These are phyloP conservation scores for Creontiades dilutus DNA, from an alignment of 2,888 invertebrate genomes.

Conservation along the genomic window DNA sequence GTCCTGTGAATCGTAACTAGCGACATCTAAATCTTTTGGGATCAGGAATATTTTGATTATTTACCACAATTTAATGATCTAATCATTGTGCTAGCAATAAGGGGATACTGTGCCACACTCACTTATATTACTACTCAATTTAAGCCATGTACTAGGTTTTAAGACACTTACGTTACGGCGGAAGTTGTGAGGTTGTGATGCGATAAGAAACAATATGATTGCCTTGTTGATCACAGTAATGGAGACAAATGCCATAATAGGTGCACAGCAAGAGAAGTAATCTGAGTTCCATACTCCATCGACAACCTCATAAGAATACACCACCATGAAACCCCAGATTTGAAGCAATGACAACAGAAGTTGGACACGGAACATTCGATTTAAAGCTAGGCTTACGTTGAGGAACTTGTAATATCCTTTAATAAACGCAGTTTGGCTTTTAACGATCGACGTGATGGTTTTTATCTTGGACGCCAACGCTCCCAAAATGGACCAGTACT, in stretches of 20 bases:
- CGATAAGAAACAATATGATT: neutral
- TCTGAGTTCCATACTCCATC: neutral
- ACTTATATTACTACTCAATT: too few species aligned
- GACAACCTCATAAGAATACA: neutral
- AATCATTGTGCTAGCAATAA: too few species aligned
- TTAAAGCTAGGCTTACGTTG: neutral
- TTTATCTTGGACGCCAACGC: neutral
- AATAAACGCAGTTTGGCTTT: neutral
- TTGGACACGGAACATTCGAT: neutral
- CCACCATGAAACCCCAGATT: slow-evolving; percentile 5
- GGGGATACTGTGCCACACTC: too few species aligned
- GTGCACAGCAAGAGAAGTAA: neutral
- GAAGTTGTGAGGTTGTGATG: neutral
- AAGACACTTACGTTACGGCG: neutral
- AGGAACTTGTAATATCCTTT: neutral
- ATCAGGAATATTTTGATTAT: too few species aligned
- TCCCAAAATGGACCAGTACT: neutral
- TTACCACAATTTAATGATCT: too few species aligned
- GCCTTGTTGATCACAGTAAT: neutral
- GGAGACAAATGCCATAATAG: neutral
- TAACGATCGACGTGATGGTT: neutral
- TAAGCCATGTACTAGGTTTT: too few species aligned
- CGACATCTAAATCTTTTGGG: too few species aligned
- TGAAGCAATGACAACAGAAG: neutral
- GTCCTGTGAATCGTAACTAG: too few species aligned